Conservation (phyloP, 2,888 invertebrate species). For the Artemia sinica region DNA sequence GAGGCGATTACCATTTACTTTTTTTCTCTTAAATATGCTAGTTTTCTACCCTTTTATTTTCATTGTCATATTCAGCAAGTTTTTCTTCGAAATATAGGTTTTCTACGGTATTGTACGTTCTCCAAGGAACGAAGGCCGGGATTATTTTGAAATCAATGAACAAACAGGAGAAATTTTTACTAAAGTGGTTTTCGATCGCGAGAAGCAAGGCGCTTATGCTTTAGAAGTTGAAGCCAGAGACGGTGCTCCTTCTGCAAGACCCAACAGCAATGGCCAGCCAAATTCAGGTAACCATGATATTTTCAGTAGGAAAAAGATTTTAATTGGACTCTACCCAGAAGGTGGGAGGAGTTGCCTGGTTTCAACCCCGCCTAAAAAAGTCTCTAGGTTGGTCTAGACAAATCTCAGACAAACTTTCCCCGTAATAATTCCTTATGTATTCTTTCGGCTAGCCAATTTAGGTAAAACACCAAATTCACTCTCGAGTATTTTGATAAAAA, state of each 20-base stretch:
- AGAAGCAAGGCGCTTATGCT: conserved; percentile 92
- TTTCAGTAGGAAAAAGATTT: conserved; percentile 4
- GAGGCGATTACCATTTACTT: too few relatives aligned
- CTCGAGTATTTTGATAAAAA: too few relatives aligned
- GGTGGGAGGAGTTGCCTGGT: too few relatives aligned
- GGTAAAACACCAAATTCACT: too few relatives aligned
- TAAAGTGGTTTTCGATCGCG: conserved; percentile 86
- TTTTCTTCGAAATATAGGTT: conserved; percentile 42
- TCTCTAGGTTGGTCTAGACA: too few relatives aligned
- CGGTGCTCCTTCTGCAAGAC: conserved; percentile 85
- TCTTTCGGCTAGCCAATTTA: too few relatives aligned
- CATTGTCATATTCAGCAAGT: too few relatives aligned
- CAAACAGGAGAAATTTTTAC: conserved; percentile 91
- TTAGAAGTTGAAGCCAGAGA: conserved; percentile 91
- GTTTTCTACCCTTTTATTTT: too few relatives aligned
- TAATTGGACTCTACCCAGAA: background rate
- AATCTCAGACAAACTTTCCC: too few relatives aligned
- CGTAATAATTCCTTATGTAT: too few relatives aligned
- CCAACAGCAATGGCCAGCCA: conserved; percentile 78
- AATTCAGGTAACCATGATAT: conserved; percentile 62
- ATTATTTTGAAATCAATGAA: conserved; percentile 88
- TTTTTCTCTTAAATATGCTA: too few relatives aligned
- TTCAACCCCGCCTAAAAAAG: too few relatives aligned
- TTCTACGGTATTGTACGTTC: conserved; percentile 85
- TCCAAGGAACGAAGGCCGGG: conserved; percentile 76